phyloP scores from a whole-genome alignment of 2,888 invertebrate species.

The Platynereis dumerilii region DNA sequence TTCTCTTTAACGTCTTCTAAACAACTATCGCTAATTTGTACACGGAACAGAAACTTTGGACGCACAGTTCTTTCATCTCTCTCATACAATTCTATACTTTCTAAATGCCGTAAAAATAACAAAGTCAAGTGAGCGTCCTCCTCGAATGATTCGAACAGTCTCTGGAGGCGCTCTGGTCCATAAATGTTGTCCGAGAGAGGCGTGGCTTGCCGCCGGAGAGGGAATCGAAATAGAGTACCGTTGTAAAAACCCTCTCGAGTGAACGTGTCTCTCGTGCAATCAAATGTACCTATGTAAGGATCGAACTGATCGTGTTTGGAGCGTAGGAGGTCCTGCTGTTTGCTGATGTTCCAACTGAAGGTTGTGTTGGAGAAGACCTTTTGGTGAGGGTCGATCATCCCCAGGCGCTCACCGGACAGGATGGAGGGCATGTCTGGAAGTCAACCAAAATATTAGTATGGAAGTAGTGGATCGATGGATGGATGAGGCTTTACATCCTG shows the following conservation, averaged over 20 bases:
- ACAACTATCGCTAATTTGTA: constrained; percentile 33
- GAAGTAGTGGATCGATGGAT: too few relatives aligned
- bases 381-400: constrained; percentile 52
- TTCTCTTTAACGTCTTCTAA: constrained; percentile 34
- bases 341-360: constrained; percentile 32
- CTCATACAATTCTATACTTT: constrained; percentile 43
- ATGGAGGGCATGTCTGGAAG: constrained; percentile 43
- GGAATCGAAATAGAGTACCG: constrained; percentile 57
- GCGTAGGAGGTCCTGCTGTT: constrained; percentile 24
- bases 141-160: constrained; percentile 41
- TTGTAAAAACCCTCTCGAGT: constrained; percentile 39
- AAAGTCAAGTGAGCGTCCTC: constrained; percentile 47
- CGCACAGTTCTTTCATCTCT: constrained; percentile 25
- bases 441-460: neutral
- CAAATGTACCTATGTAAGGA: constrained; percentile 44
- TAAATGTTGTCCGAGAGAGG: constrained; percentile 35
- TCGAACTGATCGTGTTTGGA: constrained; percentile 35
- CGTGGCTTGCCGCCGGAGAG: constrained; percentile 41
- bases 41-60: constrained; percentile 33
- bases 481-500: too few relatives aligned
- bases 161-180: constrained; percentile 31
- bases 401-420: constrained; percentile 49
- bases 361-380: constrained; percentile 34
- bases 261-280: constrained; percentile 28
- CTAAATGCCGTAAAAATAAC: constrained; percentile 51